Evolutionary conservation across 53 echinoderm and acorn worm genomes (phyloP).

Genomic region (Crossaster papposus): DNA sequence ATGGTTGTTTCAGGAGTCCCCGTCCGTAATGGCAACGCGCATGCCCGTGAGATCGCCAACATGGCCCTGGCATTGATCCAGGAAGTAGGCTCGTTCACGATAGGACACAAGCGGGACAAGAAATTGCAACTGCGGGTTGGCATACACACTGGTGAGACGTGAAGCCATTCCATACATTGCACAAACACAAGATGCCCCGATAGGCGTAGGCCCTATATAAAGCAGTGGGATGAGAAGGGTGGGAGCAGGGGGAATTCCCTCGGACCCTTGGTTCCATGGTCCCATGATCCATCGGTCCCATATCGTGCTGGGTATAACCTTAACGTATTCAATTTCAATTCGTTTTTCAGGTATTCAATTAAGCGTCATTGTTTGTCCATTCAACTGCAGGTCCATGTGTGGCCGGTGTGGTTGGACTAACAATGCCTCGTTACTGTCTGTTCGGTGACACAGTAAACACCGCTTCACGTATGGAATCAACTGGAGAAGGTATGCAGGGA

Average conservation of each 20-base stretch:
- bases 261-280: too few species aligned
- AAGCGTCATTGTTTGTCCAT: not conserved
- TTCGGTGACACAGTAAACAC: conserved; percentile 63
- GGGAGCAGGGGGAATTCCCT: too few species aligned
- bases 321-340: not conserved
- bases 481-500: conserved; percentile 67
- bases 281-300: too few species aligned
- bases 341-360: not conserved
- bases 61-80: conserved; percentile 52
- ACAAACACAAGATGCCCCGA: not conserved
- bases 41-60: conserved; percentile 58
- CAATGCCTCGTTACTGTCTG: conserved; percentile 56
- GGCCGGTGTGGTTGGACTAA: conserved; percentile 58
- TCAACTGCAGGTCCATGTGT: conserved; percentile 40
- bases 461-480: conserved; percentile 73
- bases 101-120: conserved; percentile 35
- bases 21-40: conserved; percentile 39
- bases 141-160: conserved; percentile 42
- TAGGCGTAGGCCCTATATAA: not conserved
- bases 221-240: not conserved
- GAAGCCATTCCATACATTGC: not conserved
- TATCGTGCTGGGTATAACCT: too few species aligned
- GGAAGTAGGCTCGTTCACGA: conserved; percentile 43
- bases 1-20: conserved; percentile 58
- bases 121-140: conserved; percentile 47